These are phyloP conservation scores for Mnemiopsis leidyi DNA, from an alignment of 37 sponge, comb jelly and placozoan genomes.

Conservation along the genomic window DNA sequence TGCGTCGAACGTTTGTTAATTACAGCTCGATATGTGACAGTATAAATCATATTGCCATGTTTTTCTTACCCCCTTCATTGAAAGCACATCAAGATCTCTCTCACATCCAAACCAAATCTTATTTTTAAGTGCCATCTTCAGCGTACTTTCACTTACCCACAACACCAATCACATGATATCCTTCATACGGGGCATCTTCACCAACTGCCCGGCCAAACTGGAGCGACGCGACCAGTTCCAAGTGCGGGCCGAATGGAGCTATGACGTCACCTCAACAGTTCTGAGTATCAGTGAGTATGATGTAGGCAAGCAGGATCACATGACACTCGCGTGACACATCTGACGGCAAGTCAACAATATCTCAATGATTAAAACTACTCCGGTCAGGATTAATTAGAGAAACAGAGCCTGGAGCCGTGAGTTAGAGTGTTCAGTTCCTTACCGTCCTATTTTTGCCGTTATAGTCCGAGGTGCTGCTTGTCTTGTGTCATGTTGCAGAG, in stretches of 20 bases:
- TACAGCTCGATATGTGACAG: neutral
- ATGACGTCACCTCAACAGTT: neutral
- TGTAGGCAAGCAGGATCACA: neutral
- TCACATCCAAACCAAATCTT: too few species aligned
- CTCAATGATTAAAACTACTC: conserved; percentile 53
- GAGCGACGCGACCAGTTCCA: neutral
- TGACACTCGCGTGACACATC: neutral
- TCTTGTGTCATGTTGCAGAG: conserved; percentile 10
- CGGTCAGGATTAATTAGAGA: conserved; percentile 53
- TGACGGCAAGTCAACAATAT: neutral
- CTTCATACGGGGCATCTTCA: neutral
- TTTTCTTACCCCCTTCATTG: neutral
- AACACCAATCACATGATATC: neutral
- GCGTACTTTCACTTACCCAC: too few species aligned
- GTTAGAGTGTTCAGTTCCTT: neutral
- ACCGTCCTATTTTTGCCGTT: neutral
- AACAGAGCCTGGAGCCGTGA: neutral
- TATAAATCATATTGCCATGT: neutral
- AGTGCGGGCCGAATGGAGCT: neutral
- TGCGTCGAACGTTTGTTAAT: neutral
- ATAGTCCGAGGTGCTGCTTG: too few species aligned
- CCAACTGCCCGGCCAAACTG: neutral
- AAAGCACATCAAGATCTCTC: too few species aligned
- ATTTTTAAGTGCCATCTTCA: too few species aligned
- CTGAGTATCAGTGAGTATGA: neutral